These are phyloP conservation scores for Rhamphomyia laevipes DNA, from an alignment of 2,888 invertebrate genomes.

Conservation along the genomic window DNA sequence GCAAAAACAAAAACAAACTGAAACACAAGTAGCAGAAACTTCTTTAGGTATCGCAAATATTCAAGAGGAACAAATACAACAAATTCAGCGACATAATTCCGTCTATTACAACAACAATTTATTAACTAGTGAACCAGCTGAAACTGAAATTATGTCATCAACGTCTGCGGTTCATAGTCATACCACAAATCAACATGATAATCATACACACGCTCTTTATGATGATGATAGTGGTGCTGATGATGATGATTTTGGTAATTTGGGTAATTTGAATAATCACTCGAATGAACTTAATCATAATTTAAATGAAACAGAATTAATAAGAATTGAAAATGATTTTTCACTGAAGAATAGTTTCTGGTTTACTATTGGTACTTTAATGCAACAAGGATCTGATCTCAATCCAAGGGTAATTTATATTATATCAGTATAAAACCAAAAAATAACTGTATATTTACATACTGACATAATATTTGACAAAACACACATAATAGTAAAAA, in stretches of 20 bases:
- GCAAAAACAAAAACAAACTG: too few relatives aligned
- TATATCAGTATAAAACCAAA: too few relatives aligned
- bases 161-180: neutral
- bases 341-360: conserved; percentile 83
- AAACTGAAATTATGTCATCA: neutral
- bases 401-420: conserved; percentile 67
- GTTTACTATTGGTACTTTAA: conserved; percentile 91
- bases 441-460: too few relatives aligned
- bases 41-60: too few relatives aligned
- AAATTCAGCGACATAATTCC: neutral
- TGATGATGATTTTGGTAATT: neutral
- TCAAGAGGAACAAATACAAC: neutral
- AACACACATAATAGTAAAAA: too few relatives aligned
- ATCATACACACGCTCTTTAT: neutral
- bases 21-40: too few relatives aligned
- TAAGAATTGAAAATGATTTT: conserved; percentile 63
- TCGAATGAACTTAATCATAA: conserved; percentile 10
- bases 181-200: neutral
- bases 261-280: too few relatives aligned
- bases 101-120: neutral
- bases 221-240: neutral
- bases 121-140: neutral
- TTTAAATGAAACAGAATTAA: conserved; percentile 22
- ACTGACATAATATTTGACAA: too few relatives aligned
- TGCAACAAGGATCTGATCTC: conserved; percentile 85